These are phyloP conservation scores for Prionace glauca DNA, from an alignment of 2,797 vertebrate genomes.

Conservation along the genomic window DNA sequence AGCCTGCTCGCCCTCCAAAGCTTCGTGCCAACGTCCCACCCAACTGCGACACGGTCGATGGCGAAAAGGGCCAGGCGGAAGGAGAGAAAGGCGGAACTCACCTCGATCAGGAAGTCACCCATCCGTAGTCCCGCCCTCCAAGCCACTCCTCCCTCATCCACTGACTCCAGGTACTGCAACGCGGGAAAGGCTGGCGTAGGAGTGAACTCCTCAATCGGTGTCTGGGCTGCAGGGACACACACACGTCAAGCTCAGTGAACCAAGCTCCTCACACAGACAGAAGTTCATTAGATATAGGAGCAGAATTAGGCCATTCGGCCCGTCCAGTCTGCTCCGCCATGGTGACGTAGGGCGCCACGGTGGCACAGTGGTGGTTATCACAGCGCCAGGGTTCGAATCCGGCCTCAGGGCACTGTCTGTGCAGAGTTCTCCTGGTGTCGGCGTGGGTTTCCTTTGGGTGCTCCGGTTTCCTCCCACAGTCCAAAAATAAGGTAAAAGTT, in stretches of 20 bases:
- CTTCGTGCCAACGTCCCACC: not conserved
- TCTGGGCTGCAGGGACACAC: conserved; percentile 69
- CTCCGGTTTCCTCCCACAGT: too few species aligned
- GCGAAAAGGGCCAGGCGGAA: not conserved
- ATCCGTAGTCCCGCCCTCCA: conserved; percentile 85
- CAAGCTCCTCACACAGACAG: conserved; percentile 41
- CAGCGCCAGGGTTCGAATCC: too few species aligned
- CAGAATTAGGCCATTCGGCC: too few species aligned
- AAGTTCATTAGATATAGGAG: too few species aligned
- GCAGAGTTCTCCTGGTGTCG: too few species aligned
- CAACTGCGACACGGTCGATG: not conserved
- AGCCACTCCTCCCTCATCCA: conserved; percentile 86
- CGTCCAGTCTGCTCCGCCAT: too few species aligned
- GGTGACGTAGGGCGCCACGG: too few species aligned
- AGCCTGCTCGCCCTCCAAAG: not conserved
- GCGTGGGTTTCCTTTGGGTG: too few species aligned
- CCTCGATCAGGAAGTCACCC: conserved; percentile 90
- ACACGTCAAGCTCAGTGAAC: not conserved
- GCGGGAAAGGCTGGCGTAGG: conserved; percentile 88
- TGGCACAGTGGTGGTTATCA: too few species aligned
- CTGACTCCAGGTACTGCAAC: conserved; percentile 86
- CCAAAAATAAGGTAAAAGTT: too few species aligned
- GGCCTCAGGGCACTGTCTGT: too few species aligned
- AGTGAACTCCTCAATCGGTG: conserved; percentile 89
- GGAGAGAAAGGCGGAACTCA: conserved; percentile 43